phyloP scores from a whole-genome alignment of 2,113 vertebrate genomes.

The Mesitornis unicolor region DNA sequence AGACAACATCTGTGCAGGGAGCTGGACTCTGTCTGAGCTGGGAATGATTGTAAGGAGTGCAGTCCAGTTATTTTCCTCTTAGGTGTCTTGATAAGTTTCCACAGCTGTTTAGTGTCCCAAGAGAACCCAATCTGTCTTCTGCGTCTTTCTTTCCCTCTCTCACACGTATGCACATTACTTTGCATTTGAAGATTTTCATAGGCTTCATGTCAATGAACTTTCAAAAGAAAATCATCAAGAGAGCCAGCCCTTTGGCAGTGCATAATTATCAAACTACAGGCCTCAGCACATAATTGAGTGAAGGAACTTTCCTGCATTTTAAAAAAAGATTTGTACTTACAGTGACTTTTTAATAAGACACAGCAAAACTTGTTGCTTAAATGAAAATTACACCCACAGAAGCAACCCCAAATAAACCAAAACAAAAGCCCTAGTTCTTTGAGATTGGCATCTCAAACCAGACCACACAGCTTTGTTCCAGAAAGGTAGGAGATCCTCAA shows the following conservation, averaged over 20 bases:
- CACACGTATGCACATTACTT: background rate
- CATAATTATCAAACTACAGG: background rate
- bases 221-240: background rate
- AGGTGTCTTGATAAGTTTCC: background rate
- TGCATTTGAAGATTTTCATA: background rate
- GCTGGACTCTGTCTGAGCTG: background rate
- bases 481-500: background rate
- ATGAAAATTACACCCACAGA: background rate
- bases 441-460: background rate
- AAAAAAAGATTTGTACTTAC: background rate
- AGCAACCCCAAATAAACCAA: background rate
- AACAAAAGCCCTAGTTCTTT: background rate
- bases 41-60: background rate
- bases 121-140: background rate
- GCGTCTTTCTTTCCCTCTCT: background rate
- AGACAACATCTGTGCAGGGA: background rate
- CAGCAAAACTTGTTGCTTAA: background rate
- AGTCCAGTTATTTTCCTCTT: background rate
- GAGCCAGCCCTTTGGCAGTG: background rate
- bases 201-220: background rate
- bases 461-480: background rate
- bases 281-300: background rate
- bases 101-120: background rate
- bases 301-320: background rate
- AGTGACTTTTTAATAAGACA: background rate